Base-by-base conservation (phyloP, 2,113 vertebrate species). In the Rostratula benghalensis region DNA sequence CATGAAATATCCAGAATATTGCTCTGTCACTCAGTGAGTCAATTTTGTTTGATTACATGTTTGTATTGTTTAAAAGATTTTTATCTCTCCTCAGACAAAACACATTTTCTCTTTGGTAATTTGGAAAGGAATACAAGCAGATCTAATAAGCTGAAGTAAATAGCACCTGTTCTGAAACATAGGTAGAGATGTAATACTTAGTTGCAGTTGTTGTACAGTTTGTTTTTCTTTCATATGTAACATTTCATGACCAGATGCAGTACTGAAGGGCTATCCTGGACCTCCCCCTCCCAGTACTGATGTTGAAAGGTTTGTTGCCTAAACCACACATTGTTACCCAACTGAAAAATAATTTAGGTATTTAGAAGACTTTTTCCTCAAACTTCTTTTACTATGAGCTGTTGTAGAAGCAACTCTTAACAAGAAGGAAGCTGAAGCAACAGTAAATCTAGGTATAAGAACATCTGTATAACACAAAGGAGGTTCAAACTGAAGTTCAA, bases 281-380 rank as follows among this genome's bases (percentile, higher is more conserved):
- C 13, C 7, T 60, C 56, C 67, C 33, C 11, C 18, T 30, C 17
- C 3, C 30, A n/a, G 6, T 9, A 12, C 8, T 78, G 89, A 68
- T 15, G 2, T 19, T 67, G 50, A 59, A 73, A 82, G 14, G 1
- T 57, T 90, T 88, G 18, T 7, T 85, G 18, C 48, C 35, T 57
- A 30, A 64, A 75, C 15, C 5, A 51, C 14, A 45, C 6, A 5
- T 5, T 5, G 6, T 31, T 83, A 70, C 7, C 3, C 17, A 46
- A 3, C 9, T n/a, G 43, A 53, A 51, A 51, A 74, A 71, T 3
- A 30, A 33, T 12, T 37, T 37, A 33, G 0, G 2, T 31, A n/a
- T 60, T 93, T 83, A 67, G 15, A 46, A 80, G 24, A 28, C 2
- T 33, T 84, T 89, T 54, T 8, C 33, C 30, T 63, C 60, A 43